A percentile compares a stretch with the other conserved stretches of the same genome.
phyloP scores from a whole-genome alignment of 2,888 invertebrate species.

The Torymus texanus region DNA sequence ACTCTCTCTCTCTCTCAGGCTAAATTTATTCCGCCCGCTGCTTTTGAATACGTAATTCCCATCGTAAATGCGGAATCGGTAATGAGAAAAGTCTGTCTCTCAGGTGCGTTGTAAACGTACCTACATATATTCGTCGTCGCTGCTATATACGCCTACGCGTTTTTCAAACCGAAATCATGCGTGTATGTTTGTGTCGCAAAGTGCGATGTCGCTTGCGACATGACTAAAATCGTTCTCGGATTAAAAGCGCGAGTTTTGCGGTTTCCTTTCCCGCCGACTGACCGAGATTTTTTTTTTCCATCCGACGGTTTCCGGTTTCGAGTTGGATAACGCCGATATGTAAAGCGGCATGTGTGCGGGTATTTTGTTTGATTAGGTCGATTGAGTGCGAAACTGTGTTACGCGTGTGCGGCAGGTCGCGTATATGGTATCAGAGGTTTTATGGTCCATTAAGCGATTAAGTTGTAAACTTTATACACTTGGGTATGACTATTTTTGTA shows the following conservation, averaged over 20 bases:
- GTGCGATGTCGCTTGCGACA: neutral
- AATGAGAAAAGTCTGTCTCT: conserved; percentile 41
- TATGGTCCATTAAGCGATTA: no score
- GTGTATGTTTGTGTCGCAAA: conserved; percentile 27
- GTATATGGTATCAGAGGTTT: no score
- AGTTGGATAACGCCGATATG: no score
- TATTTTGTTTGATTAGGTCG: neutral
- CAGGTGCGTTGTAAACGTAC: no score
- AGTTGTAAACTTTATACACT: no score
- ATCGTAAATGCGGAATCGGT: conserved; percentile 45
- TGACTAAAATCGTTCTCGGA: conserved; percentile 14
- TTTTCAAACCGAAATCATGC: conserved; percentile 41
- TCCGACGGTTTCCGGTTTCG: neutral
- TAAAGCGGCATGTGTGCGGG: neutral
- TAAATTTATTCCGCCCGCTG: conserved; percentile 48
- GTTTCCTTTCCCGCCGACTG: conserved; percentile 19
- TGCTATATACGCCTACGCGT: conserved; percentile 27
- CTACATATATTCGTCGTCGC: no score
- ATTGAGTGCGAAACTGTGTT: neutral
- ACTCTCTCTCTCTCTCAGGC: no score
- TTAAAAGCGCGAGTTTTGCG: conserved; percentile 23
- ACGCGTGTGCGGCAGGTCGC: no score
- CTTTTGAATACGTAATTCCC: conserved; percentile 42
- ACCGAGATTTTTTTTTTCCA: conserved; percentile 9
- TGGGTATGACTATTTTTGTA: no score